Percentiles rank a stretch among this genome's conserved stretches.
phyloP scores from a whole-genome alignment of 2,797 vertebrate genomes.

The Lerista edwardsae region DNA sequence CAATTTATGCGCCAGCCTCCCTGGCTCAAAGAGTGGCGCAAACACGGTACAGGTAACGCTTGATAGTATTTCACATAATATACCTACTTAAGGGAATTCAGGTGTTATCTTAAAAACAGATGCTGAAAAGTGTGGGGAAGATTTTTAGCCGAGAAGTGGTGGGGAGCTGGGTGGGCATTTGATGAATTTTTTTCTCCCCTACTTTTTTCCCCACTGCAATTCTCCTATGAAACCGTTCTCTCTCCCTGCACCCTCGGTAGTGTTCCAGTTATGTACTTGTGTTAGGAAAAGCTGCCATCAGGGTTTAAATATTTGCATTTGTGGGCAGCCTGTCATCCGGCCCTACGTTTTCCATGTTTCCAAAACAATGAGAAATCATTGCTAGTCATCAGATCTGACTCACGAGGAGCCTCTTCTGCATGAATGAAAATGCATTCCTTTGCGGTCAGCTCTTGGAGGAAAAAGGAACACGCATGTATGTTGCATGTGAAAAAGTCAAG shows the following conservation, averaged over 20 bases:
- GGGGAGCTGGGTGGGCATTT: too few relatives aligned
- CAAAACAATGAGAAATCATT: background rate
- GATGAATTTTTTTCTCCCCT: too few relatives aligned
- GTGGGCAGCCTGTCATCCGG: background rate
- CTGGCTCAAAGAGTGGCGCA: too few relatives aligned
- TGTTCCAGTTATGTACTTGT: background rate
- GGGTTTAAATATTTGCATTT: background rate
- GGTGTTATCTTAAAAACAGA: too few relatives aligned
- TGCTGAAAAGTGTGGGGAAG: too few relatives aligned
- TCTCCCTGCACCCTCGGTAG: background rate
- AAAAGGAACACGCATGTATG: too few relatives aligned
- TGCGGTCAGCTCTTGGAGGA: background rate
- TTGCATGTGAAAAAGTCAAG: background rate
- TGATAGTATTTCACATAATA: too few relatives aligned
- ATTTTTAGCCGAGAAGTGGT: background rate
- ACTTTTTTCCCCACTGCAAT: background rate
- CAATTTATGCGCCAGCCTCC: too few relatives aligned
- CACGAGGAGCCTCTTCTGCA: too few relatives aligned
- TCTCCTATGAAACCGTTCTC: background rate
- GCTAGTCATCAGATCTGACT: too few relatives aligned
- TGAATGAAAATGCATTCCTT: background rate
- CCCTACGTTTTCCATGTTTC: background rate
- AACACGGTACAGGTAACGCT: too few relatives aligned
- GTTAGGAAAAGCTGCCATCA: background rate
- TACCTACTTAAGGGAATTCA: too few relatives aligned